Evolutionary conservation across 2,797 vertebrate genomes (phyloP), one percentile per base, ranked within the genome.

Genomic region (Thripadectes ignobilis): DNA sequence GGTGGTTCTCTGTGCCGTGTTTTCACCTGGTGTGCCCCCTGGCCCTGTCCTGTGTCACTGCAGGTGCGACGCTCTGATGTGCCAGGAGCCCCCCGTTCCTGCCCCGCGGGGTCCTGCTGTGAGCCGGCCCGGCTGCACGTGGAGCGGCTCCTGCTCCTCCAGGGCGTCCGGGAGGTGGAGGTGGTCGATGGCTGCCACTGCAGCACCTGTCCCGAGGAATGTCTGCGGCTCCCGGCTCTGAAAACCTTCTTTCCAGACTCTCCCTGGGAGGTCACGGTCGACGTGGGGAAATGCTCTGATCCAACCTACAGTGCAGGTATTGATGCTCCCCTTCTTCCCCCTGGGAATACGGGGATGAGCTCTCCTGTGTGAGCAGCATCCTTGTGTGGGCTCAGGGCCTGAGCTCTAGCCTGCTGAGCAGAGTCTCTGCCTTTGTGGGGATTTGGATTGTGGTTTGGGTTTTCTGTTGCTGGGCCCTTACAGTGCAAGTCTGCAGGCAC

Each of bases 171-270:
- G 34, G 97, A 98, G 84, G 97, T 98, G 72, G 98, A 98, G 72
- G 97, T 98, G 58, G 95, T 98, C 10, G 80, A 98, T 34, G 96
- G 98, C 73, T 98, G 98, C 65, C 98, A 98, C 45, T 99, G 98
- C 24, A 97, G 98, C 54, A 45, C 92, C 8, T 97, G 67, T 39
- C 92, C 97, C 3, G 80, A 76, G 6, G 97, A 97, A 82, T 98
- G 98, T 72, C 92, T 98, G 54, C 84, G 95, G 11, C 97, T 98
- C 12, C 98, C 97, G 0, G 96, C 97, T 10, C 98, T 98, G 16
- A 98, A 97, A 96, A 99, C 98, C 2, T 98, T 98, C 2, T 98
- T 98, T 93, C 96, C 97, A 9, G 97, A 98, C 82, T 98, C 98
- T 5, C 98, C 98, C 1, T 98, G 98, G 17, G 98, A 98, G 88